Conservation (phyloP, 2,113 vertebrate species). For the Centropristis striata region DNA sequence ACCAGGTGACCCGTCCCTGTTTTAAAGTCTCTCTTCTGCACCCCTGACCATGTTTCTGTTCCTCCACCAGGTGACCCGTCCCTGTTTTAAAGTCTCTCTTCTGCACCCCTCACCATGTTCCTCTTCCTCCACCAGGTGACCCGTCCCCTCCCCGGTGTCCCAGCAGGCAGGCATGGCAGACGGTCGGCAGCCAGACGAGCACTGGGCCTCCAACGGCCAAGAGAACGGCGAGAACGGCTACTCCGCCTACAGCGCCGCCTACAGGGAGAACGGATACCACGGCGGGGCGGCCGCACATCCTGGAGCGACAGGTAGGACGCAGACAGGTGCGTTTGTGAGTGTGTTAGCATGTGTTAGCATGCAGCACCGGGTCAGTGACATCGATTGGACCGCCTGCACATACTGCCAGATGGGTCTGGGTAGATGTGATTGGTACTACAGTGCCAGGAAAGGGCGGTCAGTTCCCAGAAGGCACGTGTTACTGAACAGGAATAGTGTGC, state of each 20-base stretch:
- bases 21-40: too few species aligned
- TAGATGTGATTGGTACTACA: constrained; percentile 25
- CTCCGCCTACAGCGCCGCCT: constrained; percentile 72
- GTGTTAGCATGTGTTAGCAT: constrained; percentile 34
- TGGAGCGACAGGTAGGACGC: constrained; percentile 64
- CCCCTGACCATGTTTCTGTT: too few species aligned
- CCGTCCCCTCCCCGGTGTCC: constrained; percentile 49
- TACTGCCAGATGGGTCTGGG: constrained; percentile 28
- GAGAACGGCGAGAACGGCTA: constrained; percentile 80
- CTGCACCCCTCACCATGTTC: neutral
- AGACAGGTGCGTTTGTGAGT: neutral
- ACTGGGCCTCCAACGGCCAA: constrained; percentile 77
- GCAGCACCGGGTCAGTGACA: constrained; percentile 12
- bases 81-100: too few species aligned
- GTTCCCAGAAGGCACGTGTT: constrained; percentile 7
- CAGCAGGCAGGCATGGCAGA: constrained; percentile 81
- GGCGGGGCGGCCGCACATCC: constrained; percentile 66
- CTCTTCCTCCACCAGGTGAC: constrained; percentile 47
- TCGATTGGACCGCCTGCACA: constrained; percentile 22
- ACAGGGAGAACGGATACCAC: constrained; percentile 80
- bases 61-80: too few species aligned
- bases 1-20: too few species aligned
- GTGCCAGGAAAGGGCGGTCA: constrained; percentile 17
- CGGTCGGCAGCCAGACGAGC: constrained; percentile 77
- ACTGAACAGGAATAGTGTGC: neutral